Evolutionary conservation across 2,113 vertebrate species (phyloP).

Genomic region (Tapirus terrestris): DNA sequence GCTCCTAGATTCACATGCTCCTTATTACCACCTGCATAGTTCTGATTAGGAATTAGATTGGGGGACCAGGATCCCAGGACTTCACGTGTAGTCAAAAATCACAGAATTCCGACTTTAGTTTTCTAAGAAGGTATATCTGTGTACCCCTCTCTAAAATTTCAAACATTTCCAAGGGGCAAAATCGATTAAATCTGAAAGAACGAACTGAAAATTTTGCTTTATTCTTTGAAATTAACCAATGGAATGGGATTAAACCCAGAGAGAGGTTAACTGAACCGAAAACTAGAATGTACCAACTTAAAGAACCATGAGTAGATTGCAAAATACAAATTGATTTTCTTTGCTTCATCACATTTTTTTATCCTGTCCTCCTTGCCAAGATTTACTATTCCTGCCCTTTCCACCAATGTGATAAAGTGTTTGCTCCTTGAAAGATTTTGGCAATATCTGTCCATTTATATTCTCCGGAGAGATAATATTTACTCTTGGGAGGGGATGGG

Average conservation of each 20-base stretch:
- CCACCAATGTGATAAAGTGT: not conserved
- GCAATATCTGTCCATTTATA: not conserved
- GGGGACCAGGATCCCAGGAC: not conserved
- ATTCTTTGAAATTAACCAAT: conserved; percentile 29
- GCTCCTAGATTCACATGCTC: not conserved
- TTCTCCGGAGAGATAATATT: conserved; percentile 5
- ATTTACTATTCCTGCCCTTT: not conserved
- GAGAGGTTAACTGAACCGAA: not conserved
- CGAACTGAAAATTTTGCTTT: conserved; percentile 23
- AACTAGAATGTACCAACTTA: not conserved
- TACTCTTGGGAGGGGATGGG: not conserved
- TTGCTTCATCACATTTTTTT: conserved; percentile 39
- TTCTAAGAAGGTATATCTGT: not conserved
- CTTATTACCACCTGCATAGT: not conserved
- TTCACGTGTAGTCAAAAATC: not conserved
- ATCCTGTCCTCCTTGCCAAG: not conserved
- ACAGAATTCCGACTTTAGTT: not conserved
- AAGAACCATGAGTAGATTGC: not conserved
- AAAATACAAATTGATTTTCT: not conserved
- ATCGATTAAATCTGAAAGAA: conserved; percentile 37
- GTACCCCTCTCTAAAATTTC: not conserved
- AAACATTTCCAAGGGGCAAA: conserved; percentile 22
- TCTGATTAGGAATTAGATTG: not conserved
- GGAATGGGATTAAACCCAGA: not conserved
- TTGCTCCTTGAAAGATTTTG: conserved; percentile 21